Base-by-base conservation (phyloP, 2,888 invertebrate genomes). In the Homarus gammarus region DNA sequence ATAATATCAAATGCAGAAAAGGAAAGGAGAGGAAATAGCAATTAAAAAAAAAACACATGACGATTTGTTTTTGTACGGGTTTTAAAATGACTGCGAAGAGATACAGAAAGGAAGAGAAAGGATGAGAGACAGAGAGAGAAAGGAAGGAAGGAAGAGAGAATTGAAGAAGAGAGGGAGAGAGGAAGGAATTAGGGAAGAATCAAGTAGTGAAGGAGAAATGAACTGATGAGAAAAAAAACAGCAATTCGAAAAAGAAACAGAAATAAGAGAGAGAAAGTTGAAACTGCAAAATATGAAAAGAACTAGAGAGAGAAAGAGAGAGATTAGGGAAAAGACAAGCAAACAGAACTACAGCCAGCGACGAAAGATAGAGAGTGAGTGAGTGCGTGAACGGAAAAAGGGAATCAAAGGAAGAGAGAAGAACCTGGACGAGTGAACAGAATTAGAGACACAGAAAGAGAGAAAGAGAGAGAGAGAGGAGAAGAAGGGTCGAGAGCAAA, bases 361-460 rank as follows among this genome's bases (percentile, higher is more conserved):
- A 68, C n/a, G n/a, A n/a, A n/a, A n/a, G n/a, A n/a, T n/a, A n/a
- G n/a, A n/a, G n/a, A n/a, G n/a, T n/a, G n/a, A n/a, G n/a, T n/a
- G n/a, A n/a, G n/a, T n/a, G n/a, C n/a, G n/a, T n/a, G n/a, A n/a
- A n/a, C n/a, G n/a, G n/a, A n/a, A n/a, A n/a, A n/a, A n/a, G n/a
- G n/a, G n/a, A n/a, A n/a, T n/a, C n/a, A n/a, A n/a, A n/a, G n/a
- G n/a, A n/a, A 82, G 70, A 82, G 49, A 8, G 82, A 82, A n/a
- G n/a, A n/a, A n/a, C n/a, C n/a, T n/a, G n/a, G n/a, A n/a, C n/a
- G 82, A 82, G 68, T 68, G 83, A 70, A n/a, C 44, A 49, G 83
- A 83, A 44, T 64, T 56, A 68, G 72, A 83, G 68, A 83, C 70
- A 82, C 70, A 83, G 83, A 72, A 49, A 72, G 83, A 72, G 72